Percentiles rank a stretch among this genome's conserved stretches.
Conservation (phyloP, 2,888 invertebrate genomes). For the Lithophane semibrunnea region DNA sequence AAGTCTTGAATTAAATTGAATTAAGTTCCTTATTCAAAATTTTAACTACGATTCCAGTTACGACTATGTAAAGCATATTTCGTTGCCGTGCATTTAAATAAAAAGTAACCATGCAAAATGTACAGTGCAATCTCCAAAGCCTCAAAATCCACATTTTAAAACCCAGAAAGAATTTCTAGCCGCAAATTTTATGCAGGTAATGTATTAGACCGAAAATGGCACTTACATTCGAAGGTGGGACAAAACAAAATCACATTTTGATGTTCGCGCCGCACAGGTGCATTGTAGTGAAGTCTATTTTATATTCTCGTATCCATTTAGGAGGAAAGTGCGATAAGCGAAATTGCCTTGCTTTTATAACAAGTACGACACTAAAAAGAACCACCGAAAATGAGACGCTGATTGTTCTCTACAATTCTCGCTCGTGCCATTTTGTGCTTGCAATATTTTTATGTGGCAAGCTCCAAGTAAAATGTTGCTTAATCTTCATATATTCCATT, state of each 20-base stretch:
- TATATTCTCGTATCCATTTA: constrained; percentile 70
- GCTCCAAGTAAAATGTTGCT: constrained; percentile 55
- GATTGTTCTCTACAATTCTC: constrained; percentile 64
- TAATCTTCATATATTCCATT: constrained; percentile 61
- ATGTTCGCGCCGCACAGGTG: constrained; percentile 57
- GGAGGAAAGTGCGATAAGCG: constrained; percentile 71
- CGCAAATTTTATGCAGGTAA: constrained; percentile 44
- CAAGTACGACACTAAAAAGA: constrained; percentile 66
- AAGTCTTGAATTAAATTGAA: too few relatives aligned
- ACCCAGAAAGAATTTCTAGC: constrained; percentile 35
- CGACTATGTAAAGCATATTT: background rate
- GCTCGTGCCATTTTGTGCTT: constrained; percentile 57
- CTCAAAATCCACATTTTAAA: constrained; percentile 34
- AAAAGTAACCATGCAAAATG: background rate
- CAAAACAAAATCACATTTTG: constrained; percentile 64
- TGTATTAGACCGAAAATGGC: constrained; percentile 61
- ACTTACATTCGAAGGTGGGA: constrained; percentile 58
- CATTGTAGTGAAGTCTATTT: constrained; percentile 64
- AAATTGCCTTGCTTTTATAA: constrained; percentile 73
- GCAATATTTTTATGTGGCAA: constrained; percentile 63
- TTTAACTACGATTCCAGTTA: background rate
- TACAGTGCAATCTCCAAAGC: background rate
- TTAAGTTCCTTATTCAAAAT: too few relatives aligned
- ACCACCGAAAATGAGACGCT: constrained; percentile 66
- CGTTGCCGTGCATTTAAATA: background rate